These are phyloP conservation scores for Aurelia aurita DNA, from an alignment of 30 jellyfish, hydroid and myxozoan genomes.

Conservation along the genomic window DNA sequence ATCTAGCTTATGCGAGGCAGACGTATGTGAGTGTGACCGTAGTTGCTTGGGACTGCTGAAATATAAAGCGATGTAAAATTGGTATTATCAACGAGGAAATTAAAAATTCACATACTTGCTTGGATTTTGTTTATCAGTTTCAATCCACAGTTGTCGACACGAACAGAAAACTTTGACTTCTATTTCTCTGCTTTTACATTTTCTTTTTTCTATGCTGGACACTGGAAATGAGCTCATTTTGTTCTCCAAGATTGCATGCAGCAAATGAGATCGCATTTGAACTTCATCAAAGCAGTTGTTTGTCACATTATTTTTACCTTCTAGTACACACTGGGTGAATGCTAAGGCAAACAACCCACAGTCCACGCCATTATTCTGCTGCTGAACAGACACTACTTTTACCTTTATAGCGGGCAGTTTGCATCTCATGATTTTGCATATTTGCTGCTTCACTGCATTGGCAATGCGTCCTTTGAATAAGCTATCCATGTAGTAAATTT, in stretches of 20 bases:
- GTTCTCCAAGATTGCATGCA: constrained; percentile 1
- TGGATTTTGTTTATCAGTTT: neutral
- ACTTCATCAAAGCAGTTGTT: neutral
- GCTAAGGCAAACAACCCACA: constrained; percentile 42
- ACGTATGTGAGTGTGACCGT: too few species aligned
- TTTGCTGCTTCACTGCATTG: constrained; percentile 23
- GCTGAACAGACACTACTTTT: constrained; percentile 34
- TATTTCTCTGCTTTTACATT: neutral
- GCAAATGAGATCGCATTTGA: constrained; percentile 21
- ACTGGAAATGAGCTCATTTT: constrained; percentile 18
- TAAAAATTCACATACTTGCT: neutral
- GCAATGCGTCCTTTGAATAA: neutral
- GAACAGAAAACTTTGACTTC: constrained; percentile 7
- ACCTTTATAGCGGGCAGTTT: neutral
- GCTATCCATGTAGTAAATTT: constrained; percentile 13
- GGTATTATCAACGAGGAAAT: neutral
- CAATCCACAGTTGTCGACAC: constrained; percentile 32
- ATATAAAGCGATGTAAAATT: neutral
- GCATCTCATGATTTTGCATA: constrained; percentile 4
- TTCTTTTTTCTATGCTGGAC: neutral
- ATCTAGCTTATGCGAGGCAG: too few species aligned
- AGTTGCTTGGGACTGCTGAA: neutral
- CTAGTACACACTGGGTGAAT: constrained; percentile 3
- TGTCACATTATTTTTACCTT: neutral
- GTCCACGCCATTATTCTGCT: constrained; percentile 8